These are phyloP conservation scores for Macrosiphum euphorbiae DNA, from an alignment of 2,888 invertebrate genomes.

Conservation along the genomic window DNA sequence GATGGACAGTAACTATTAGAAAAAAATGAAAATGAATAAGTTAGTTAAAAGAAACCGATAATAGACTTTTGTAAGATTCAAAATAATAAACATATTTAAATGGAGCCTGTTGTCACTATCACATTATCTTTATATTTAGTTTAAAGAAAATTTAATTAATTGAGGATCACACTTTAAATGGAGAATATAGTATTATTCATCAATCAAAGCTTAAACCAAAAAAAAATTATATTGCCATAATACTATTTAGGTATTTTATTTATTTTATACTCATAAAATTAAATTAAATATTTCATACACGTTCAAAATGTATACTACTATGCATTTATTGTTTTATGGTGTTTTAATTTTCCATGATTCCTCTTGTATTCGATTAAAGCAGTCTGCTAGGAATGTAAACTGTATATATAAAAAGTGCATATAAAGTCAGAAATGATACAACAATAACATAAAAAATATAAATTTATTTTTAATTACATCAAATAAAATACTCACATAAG, in stretches of 20 bases:
- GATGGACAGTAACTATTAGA: neutral
- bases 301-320: neutral
- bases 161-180: slow-evolving; percentile 8
- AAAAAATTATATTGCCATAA: slow-evolving; percentile 50
- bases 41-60: neutral
- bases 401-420: slow-evolving; percentile 70
- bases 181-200: neutral
- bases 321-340: slow-evolving; percentile 43
- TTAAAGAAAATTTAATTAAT: slow-evolving; percentile 19
- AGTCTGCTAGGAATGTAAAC: slow-evolving; percentile 92
- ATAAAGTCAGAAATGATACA: neutral
- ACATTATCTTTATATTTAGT: slow-evolving; percentile 19
- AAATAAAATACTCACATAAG: slow-evolving; percentile 80
- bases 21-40: neutral
- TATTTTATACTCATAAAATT: slow-evolving; percentile 39
- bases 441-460: neutral
- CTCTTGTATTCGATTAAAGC: slow-evolving; percentile 95
- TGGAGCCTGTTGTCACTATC: neutral
- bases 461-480: neutral
- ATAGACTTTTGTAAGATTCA: slow-evolving; percentile 6
- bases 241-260: slow-evolving; percentile 55
- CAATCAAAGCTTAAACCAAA: neutral
- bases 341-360: slow-evolving; percentile 73
- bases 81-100: neutral
- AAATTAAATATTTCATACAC: slow-evolving; percentile 29